Evolutionary conservation across 2,797 vertebrate genomes (phyloP), one percentile per base, ranked within the genome.

Genomic region (Sebastes iracundus): DNA sequence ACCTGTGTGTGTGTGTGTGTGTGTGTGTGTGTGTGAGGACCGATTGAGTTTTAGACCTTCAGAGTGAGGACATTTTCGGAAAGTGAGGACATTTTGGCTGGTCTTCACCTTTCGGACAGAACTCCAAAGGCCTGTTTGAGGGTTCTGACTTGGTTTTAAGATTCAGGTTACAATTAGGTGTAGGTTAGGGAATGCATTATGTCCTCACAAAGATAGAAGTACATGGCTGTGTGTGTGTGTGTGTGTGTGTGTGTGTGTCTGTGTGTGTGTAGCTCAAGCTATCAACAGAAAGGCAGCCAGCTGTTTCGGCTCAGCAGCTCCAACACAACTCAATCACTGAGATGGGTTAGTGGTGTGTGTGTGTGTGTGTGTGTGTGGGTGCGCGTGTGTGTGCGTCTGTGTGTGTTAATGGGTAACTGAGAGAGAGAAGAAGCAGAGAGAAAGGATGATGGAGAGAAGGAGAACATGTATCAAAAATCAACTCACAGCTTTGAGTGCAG

Each of bases 261-360:
- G 65, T 20, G 28, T 23, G n/a, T 35, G 52, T 69, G 27, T 3
- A 42, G 14, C 6, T 22, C 35, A 49, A n/a, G 6, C 74, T 59
- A 60, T 77, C 56, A 62, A 62, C 23, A 16, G 8, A 69, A 22
- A 69, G 20, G 30, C 66, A 55, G 66, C 23, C 66, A 55, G 46
- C 59, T 71, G 59, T 70, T 71, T 70, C 66, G 11, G 32, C 58
- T 77, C 66, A 69, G 58, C 65, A 58, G 53, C 73, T 63, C 32
- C 66, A 56, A 30, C 58, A 38, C 32, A 77, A 77, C 65, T 64
- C 75, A 77, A 63, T 77, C 75, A 78, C 59, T 56, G 46, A 56
- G 22, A 25, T 27, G 22, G 7, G n/a, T 33, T 9, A 20, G 30
- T 63, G 42, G 42, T 64, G 49, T 65, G 27, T 63, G 60, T 65